Evolutionary conservation across 1,140 invertebrate genomes (phyloP), one percentile per base, ranked within the genome.

Genomic region (Drosophila pachea): DNA sequence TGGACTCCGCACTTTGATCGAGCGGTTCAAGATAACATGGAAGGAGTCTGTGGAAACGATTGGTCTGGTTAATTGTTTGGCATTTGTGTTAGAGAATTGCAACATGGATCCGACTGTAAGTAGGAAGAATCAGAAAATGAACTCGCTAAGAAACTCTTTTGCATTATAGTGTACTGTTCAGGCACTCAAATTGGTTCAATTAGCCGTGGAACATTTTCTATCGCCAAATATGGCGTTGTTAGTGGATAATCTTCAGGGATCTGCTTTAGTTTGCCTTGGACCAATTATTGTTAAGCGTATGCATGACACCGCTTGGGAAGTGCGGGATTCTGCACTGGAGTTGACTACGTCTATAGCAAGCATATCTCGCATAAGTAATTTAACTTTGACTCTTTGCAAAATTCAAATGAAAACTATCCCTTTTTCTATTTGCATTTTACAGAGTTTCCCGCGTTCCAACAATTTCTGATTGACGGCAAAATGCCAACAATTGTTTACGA

Each of bases 391-490:
- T 12, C 32, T 4, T 11, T 22, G 2, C n/a, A 6, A 91, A 90
- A 11, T 9, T 31, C 7, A 6, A 7, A 31, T 60, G 4, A 8
- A 53, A 62, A 7, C 40, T 31, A 2, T 4, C 12, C 22, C 9
- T 32, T 22, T 4, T 14, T 7, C 42, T 29, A 29, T 47, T 49
- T 54, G 4, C 2, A n/a, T n/a, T 47, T 69, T 74, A 87, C 78
- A 95, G 94, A 95, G 90, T 95, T 94, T 88, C 94, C 94, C n/a
- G 92, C 94, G 29, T 94, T 94, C 83, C 94, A 95, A 90, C 91
- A 92, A 38, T 92, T 94, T 72, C 86, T 96, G 12, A 69, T 94
- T n/a, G 91, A 92, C 14, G 91, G 93, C 59, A 91, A 93, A 49
- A 91, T 95, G 22, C 91, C 93, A 3, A 91, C 92, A 66, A 83